Base-by-base conservation (phyloP, 1,140 invertebrate genomes). In the Mizuhopecten yessoensis region DNA sequence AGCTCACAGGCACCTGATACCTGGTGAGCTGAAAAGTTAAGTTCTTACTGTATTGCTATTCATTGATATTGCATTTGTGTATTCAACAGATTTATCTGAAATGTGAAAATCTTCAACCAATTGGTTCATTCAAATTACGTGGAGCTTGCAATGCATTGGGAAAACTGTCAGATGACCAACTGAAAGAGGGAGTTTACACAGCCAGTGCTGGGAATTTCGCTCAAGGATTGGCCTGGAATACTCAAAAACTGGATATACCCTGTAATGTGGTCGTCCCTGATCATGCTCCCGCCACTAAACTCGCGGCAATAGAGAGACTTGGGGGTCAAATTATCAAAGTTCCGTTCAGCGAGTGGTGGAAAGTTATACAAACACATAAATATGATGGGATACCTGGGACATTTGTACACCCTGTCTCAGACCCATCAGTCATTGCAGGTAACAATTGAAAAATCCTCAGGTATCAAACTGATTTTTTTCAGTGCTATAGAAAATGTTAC, bases 161-260 rank as follows among this genome's bases (percentile, higher is more conserved):
- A 23, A 88, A 89, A 23, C n/a, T 95, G 23, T 34, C 93, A 20
- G 17, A 36, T 33, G 92, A 93, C 13, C 87, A 91, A 86, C 36
- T 95, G 15, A 92, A 90, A 34, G 87, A 93, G 34, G 95, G 95
- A 11, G 93, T 96, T 11, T 95, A 94, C 57, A 95, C 95, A 17
- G 95, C 95, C 0, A 95, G 95, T 93, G 94, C 94, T n/a, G 95
- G 95, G 3, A 96, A 96, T 88, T 95, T 96, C 92, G 95, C 95
- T n/a, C 94, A 95, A 88, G 95, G 93, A 7, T 86, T 94, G 29
- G 94, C 95, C 15, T 95, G 93, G 93, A 93, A 90, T 87, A 92
- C 94, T 3, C 92, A 91, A 23, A 88, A 93, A 45, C 36, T 91
- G 10, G 87, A 75, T 0, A 86, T 95, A 23, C 89, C 91, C 0